Percentiles rank a stretch among this genome's conserved stretches.
Evolutionary conservation across 2,797 vertebrate genomes (phyloP).

Genomic region (Distichodus sexfasciatus): DNA sequence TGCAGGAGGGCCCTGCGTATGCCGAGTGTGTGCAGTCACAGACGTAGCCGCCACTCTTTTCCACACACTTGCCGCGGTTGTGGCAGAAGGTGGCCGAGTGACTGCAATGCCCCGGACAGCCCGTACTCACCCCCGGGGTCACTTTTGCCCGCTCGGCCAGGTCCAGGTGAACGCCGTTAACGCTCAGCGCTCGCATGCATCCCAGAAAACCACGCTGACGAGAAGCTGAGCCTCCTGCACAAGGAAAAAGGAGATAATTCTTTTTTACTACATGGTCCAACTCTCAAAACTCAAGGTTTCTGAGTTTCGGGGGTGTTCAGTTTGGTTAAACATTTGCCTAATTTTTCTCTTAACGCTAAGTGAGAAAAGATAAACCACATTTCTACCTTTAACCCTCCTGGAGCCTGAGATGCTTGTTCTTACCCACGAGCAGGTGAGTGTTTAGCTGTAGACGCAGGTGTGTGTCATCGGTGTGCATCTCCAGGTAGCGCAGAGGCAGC

Average conservation of each 20-base stretch:
- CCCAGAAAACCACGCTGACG: slow-evolving; percentile 90
- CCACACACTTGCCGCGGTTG: slow-evolving; percentile 88
- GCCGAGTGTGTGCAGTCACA: slow-evolving; percentile 93
- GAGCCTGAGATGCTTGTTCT: no score
- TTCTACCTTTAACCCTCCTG: no score
- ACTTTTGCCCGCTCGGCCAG: slow-evolving; percentile 89
- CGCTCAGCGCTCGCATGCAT: slow-evolving; percentile 85
- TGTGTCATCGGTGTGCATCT: slow-evolving; percentile 80
- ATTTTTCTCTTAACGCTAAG: no score
- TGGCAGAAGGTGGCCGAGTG: slow-evolving; percentile 89
- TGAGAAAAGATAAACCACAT: no score
- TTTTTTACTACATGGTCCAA: no score
- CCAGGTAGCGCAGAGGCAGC: slow-evolving; percentile 79
- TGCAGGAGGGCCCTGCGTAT: slow-evolving; percentile 89
- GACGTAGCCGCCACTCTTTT: slow-evolving; percentile 88
- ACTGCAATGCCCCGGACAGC: slow-evolving; percentile 93
- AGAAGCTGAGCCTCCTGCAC: slow-evolving; percentile 85
- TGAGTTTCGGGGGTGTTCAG: no score
- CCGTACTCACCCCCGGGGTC: slow-evolving; percentile 86
- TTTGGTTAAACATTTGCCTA: no score
- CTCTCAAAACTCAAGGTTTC: no score
- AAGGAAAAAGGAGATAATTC: not conserved
- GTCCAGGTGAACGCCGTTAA: slow-evolving; percentile 86
- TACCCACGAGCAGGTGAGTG: slow-evolving; percentile 94
- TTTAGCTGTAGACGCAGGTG: slow-evolving; percentile 87